These are phyloP conservation scores for Patella pellucida DNA, from an alignment of 2,888 invertebrate species.

Conservation along the genomic window DNA sequence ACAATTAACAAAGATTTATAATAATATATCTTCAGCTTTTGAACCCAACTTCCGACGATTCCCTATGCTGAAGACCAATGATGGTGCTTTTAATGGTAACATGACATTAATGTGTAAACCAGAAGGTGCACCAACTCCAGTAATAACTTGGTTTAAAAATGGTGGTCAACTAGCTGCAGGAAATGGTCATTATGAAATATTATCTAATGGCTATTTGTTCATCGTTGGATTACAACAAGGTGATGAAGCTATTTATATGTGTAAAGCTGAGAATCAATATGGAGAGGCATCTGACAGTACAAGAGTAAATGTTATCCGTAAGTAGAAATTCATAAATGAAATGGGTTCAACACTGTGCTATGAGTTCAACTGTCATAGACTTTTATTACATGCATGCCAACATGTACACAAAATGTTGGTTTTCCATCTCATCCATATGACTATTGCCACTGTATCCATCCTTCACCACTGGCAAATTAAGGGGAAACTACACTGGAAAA, in stretches of 20 bases:
- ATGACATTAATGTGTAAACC: conserved; percentile 91
- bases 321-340: conserved; percentile 18
- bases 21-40: conserved; percentile 59
- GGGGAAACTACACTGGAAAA: too few species aligned
- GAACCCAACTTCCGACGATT: conserved; percentile 91
- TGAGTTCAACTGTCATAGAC: too few species aligned
- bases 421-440: too few species aligned
- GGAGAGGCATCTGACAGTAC: conserved; percentile 48
- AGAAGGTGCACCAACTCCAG: conserved; percentile 87
- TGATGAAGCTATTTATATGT: conserved; percentile 55
- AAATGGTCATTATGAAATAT: conserved; percentile 74
- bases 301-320: conserved; percentile 45
- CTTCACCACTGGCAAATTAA: too few species aligned
- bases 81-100: conserved; percentile 91
- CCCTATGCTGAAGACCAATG: conserved; percentile 84
- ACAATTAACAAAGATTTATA: too few species aligned
- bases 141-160: conserved; percentile 91
- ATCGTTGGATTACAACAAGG: conserved; percentile 74
- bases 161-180: conserved; percentile 70
- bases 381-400: too few species aligned
- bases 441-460: too few species aligned
- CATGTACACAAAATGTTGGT: too few species aligned
- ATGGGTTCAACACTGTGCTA: neutral
- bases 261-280: conserved; percentile 48
- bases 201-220: conserved; percentile 87